A percentile compares a stretch with the other conserved stretches of the same genome.
Conservation (phyloP, 2,113 vertebrate genomes). For the Corythoichthys intestinalis region DNA sequence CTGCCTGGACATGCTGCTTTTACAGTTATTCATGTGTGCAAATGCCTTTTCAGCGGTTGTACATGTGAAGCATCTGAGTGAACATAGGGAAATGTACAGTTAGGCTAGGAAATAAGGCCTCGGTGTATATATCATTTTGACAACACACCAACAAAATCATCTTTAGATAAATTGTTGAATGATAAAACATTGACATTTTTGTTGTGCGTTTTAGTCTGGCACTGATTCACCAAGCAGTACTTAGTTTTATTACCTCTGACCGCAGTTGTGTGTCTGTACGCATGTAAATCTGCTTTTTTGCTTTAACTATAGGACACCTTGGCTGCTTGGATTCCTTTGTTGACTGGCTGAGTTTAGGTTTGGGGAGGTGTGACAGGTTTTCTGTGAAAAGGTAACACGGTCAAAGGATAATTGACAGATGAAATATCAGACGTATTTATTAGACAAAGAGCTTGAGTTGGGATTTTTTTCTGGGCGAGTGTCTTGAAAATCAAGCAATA, state of each 20-base stretch:
- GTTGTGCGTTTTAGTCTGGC: not conserved
- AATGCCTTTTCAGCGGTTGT: slow-evolving; percentile 6
- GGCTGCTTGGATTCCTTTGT: not conserved
- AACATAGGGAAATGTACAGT: not conserved
- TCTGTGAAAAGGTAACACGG: slow-evolving; percentile 35
- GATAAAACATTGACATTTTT: too few species aligned
- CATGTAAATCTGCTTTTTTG: slow-evolving; percentile 4
- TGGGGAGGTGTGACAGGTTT: slow-evolving; percentile 7
- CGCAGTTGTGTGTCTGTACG: slow-evolving; percentile 13
- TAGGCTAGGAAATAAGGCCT: not conserved
- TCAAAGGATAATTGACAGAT: slow-evolving; percentile 43
- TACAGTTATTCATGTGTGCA: slow-evolving; percentile 10
- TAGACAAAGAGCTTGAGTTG: slow-evolving; percentile 44
- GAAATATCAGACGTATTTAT: slow-evolving; percentile 49
- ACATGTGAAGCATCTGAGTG: not conserved
- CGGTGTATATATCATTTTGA: not conserved
- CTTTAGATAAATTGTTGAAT: not conserved
- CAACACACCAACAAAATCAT: not conserved
- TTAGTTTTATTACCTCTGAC: slow-evolving; percentile 29
- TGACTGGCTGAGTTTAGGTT: slow-evolving; percentile 10
- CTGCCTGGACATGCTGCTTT: slow-evolving; percentile 6
- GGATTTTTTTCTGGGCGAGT: too few species aligned
- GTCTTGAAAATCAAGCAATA: slow-evolving; percentile 66
- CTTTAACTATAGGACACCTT: not conserved
- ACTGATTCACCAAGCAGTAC: slow-evolving; percentile 17